phyloP scores from a whole-genome alignment of 2,113 vertebrate genomes.

The Sardina pilchardus region DNA sequence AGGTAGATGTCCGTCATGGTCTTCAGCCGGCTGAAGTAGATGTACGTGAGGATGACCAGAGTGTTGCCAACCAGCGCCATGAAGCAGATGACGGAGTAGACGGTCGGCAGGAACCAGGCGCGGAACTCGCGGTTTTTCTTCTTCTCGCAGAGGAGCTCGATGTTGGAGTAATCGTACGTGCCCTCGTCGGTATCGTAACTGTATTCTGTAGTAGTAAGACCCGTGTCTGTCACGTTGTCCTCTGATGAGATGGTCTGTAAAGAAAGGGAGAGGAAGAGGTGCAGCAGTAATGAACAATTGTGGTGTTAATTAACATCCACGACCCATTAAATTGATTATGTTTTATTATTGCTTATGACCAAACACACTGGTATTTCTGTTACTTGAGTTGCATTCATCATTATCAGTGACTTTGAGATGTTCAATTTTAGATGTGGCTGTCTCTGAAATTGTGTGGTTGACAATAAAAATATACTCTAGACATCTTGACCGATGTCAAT shows the following conservation, averaged over 20 bases:
- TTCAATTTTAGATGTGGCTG: background rate
- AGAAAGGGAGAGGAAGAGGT: background rate
- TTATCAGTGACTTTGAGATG: background rate
- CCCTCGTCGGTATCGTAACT: background rate
- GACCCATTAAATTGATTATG: background rate
- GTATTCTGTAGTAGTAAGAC: background rate
- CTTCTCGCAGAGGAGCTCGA: constrained; percentile 46
- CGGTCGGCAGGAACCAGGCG: constrained; percentile 77
- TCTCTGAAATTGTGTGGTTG: background rate
- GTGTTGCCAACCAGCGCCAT: constrained; percentile 84
- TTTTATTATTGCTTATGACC: background rate
- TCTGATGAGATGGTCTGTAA: background rate
- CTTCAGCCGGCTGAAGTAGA: constrained; percentile 91
- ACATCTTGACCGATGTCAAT: no score
- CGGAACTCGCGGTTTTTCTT: constrained; percentile 65
- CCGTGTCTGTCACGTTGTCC: background rate
- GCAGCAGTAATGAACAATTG: no score
- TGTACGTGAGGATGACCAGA: constrained; percentile 86
- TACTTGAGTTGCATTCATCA: background rate
- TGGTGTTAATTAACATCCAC: background rate
- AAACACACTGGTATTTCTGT: background rate
- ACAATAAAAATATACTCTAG: no score
- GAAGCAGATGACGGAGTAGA: constrained; percentile 82
- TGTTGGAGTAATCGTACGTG: constrained; percentile 39
- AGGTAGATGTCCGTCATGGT: constrained; percentile 93